Conservation (phyloP, 2,113 vertebrate genomes). For the Cochlearius cochlearius region DNA sequence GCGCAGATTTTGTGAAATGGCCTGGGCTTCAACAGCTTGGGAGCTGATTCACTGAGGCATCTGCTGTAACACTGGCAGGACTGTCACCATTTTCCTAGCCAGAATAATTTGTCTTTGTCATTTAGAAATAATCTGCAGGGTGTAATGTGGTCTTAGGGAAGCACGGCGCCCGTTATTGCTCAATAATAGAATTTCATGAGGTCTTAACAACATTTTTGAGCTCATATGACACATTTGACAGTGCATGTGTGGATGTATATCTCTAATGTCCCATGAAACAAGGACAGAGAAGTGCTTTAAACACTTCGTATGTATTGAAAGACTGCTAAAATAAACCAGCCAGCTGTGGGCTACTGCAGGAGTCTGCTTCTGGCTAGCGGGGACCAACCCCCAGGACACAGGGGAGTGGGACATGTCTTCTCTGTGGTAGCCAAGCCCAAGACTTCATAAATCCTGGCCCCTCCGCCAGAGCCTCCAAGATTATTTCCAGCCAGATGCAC, state of each 20-base stretch:
- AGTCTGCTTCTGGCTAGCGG: not conserved
- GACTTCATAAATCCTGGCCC: not conserved
- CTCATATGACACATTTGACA: not conserved
- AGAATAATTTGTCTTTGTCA: conserved; percentile 49
- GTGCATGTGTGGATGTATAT: not conserved
- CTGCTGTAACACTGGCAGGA: conserved; percentile 43
- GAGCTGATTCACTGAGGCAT: conserved; percentile 61
- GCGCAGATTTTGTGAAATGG: conserved; percentile 36
- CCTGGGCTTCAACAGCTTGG: conserved; percentile 51
- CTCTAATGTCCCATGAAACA: not conserved
- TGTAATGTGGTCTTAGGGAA: conserved; percentile 45
- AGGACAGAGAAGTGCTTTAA: not conserved
- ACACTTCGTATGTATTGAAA: not conserved
- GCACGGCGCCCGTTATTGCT: conserved; percentile 31
- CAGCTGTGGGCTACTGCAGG: not conserved
- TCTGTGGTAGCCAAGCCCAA: not conserved
- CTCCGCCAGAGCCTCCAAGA: not conserved
- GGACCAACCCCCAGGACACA: not conserved
- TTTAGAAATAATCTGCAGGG: conserved; percentile 44
- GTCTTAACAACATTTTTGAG: conserved; percentile 2
- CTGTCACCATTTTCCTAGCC: conserved; percentile 37
- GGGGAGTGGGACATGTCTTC: not conserved
- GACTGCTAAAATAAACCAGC: not conserved
- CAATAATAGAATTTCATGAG: conserved; percentile 29
- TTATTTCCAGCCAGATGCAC: not conserved